phyloP scores from a whole-genome alignment of 2,888 invertebrate genomes.

The Brachylomia viminalis region DNA sequence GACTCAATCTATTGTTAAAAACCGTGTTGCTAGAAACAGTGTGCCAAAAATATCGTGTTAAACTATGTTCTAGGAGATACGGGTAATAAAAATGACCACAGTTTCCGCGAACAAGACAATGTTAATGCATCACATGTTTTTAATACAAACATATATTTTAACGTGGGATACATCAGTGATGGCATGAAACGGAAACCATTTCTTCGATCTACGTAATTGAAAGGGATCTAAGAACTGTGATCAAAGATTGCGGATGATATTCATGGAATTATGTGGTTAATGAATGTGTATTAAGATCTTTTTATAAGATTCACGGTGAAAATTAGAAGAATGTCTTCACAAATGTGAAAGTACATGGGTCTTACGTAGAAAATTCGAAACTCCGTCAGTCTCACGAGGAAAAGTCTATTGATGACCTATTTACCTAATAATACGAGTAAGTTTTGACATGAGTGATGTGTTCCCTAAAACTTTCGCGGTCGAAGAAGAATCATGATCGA shows the following conservation, averaged over 20 bases:
- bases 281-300: background rate
- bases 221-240: conserved; percentile 37
- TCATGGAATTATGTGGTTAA: conserved; percentile 4
- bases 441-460: conserved; percentile 71
- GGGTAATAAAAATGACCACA: conserved; percentile 74
- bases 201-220: conserved; percentile 43
- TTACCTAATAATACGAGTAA: conserved; percentile 69
- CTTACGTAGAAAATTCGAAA: conserved; percentile 23
- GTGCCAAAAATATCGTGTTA: conserved; percentile 50
- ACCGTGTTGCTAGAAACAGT: conserved; percentile 20
- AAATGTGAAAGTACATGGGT: conserved; percentile 9
- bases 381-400: conserved; percentile 5
- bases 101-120: conserved; percentile 70
- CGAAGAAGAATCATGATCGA: conserved; percentile 63
- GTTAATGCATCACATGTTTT: conserved; percentile 54
- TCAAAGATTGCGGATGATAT: conserved; percentile 31
- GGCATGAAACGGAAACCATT: conserved; percentile 52
- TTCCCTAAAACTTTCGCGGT: conserved; percentile 60
- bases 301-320: background rate
- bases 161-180: conserved; percentile 49
- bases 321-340: background rate
- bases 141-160: conserved; percentile 60
- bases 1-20: conserved; percentile 35
- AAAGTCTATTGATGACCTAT: conserved; percentile 60
- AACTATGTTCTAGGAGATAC: conserved; percentile 42